phyloP scores from a whole-genome alignment of 2,888 invertebrate genomes.

The Catotricha subobsoleta region DNA sequence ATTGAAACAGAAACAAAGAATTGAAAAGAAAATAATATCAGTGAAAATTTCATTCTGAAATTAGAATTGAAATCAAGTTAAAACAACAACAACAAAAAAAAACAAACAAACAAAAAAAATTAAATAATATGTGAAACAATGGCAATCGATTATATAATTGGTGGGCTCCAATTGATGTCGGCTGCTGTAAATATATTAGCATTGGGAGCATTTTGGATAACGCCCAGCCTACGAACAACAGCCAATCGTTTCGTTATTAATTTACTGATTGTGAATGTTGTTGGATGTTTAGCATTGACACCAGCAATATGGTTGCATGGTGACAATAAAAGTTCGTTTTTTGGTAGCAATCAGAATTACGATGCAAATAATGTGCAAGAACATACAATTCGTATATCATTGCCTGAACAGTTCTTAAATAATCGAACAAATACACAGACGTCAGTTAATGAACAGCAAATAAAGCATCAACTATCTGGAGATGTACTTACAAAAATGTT shows the following conservation, averaged over 20 bases:
- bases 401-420: background rate
- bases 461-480: background rate
- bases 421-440: background rate
- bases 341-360: too few relatives aligned
- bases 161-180: constrained; percentile 27
- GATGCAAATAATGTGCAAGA: too few relatives aligned
- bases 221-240: constrained; percentile 29
- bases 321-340: background rate
- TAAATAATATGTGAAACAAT: constrained; percentile 19
- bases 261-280: constrained; percentile 26
- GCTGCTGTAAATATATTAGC: constrained; percentile 28
- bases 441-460: background rate
- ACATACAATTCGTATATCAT: background rate
- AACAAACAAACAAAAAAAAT: constrained; percentile 1
- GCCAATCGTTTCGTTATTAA: constrained; percentile 31
- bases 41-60: too few relatives aligned
- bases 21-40: too few relatives aligned
- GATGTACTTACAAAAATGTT: too few relatives aligned
- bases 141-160: constrained; percentile 30
- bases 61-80: background rate
- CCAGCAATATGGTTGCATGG: constrained; percentile 23
- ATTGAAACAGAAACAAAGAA: too few relatives aligned
- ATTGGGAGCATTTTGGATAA: constrained; percentile 30
- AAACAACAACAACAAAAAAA: background rate
- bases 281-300: constrained; percentile 26